Evolutionary conservation across 2,888 invertebrate genomes (phyloP).

Genomic region (Seladonia tumulorum): DNA sequence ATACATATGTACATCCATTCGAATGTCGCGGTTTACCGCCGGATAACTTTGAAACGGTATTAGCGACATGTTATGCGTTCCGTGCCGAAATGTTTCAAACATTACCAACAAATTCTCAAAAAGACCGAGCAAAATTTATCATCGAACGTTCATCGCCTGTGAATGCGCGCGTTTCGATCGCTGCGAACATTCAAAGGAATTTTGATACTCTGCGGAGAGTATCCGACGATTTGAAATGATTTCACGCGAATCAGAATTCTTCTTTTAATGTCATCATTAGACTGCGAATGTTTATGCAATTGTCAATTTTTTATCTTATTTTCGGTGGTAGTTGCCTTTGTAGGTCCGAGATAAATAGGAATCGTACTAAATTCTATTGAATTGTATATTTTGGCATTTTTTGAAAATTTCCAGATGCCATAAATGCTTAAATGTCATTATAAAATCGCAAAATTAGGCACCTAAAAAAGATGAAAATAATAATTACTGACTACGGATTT

Average conservation of each 20-base stretch:
- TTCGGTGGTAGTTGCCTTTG: too few species aligned
- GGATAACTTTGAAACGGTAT: background rate
- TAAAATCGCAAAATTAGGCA: background rate
- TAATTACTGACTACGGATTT: too few species aligned
- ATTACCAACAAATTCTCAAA: background rate
- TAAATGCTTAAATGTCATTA: too few species aligned
- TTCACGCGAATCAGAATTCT: background rate
- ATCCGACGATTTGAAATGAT: too few species aligned
- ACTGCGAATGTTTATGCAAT: too few species aligned
- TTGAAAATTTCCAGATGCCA: too few species aligned
- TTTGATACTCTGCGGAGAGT: background rate
- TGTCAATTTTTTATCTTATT: too few species aligned
- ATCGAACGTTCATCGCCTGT: background rate
- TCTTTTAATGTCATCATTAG: background rate
- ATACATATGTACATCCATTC: background rate
- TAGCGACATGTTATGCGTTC: conserved; percentile 10
- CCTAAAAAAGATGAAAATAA: too few species aligned
- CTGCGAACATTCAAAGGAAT: background rate
- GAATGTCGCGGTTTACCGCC: conserved; percentile 2
- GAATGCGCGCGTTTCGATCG: background rate
- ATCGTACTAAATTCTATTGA: too few species aligned
- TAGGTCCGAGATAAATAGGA: too few species aligned
- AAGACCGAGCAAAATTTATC: background rate
- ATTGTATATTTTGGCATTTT: too few species aligned
- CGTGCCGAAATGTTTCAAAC: background rate